phyloP scores from a whole-genome alignment of 2,888 invertebrate genomes.

The Drosophila antonietae region DNA sequence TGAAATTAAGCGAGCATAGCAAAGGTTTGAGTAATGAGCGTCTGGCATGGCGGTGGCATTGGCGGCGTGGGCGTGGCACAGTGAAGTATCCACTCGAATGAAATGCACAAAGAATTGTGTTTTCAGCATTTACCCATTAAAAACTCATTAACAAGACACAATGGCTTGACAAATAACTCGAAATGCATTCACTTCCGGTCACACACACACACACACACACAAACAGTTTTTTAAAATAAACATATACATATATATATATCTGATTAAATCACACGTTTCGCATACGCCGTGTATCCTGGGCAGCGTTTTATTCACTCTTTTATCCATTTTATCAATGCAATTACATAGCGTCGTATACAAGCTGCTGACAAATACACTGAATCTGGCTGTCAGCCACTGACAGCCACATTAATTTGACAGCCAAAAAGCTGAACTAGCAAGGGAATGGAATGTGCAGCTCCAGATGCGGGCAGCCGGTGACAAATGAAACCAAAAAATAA shows the following conservation, averaged over 20 bases:
- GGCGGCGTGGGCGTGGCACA: background rate
- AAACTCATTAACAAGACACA: slow-evolving; percentile 74
- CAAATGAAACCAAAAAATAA: background rate
- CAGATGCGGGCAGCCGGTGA: background rate
- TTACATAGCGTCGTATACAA: slow-evolving; percentile 38
- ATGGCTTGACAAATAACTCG: slow-evolving; percentile 75
- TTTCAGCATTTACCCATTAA: slow-evolving; percentile 74
- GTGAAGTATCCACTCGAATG: slow-evolving; percentile 50
- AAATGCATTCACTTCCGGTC: slow-evolving; percentile 64
- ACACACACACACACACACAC: background rate
- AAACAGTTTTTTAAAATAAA: background rate
- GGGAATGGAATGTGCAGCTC: slow-evolving; percentile 9
- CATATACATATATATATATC: background rate
- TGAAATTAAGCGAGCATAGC: slow-evolving; percentile 59
- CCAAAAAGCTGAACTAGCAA: slow-evolving; percentile 29
- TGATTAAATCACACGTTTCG: slow-evolving; percentile 26
- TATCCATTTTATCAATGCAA: slow-evolving; percentile 70
- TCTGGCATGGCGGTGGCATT: background rate
- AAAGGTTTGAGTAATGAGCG: background rate
- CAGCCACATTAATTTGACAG: slow-evolving; percentile 61
- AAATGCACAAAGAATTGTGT: slow-evolving; percentile 59
- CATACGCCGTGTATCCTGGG: slow-evolving; percentile 39
- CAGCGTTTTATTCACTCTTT: slow-evolving; percentile 38
- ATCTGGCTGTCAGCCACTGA: slow-evolving; percentile 33
- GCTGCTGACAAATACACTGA: slow-evolving; percentile 51